A percentile compares a stretch with the other conserved stretches of the same genome.
These are phyloP conservation scores for Colaptes auratus DNA, from an alignment of 2,113 vertebrate species.

Conservation along the genomic window DNA sequence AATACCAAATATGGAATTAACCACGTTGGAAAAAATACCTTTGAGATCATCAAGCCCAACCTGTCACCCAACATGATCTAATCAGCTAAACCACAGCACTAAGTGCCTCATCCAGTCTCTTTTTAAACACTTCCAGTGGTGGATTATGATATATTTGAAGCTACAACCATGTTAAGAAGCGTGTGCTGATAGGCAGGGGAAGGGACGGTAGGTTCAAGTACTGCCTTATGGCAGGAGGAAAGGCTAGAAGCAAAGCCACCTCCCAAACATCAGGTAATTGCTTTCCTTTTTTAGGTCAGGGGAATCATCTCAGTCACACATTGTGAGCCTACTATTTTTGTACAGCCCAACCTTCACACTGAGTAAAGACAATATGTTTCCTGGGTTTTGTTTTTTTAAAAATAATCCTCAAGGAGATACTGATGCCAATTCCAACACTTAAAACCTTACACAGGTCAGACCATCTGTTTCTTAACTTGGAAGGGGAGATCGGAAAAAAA, in stretches of 20 bases:
- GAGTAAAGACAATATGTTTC: slow-evolving; percentile 42
- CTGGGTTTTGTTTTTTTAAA: slow-evolving; percentile 48
- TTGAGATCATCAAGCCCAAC: no score
- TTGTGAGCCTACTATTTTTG: slow-evolving; percentile 59
- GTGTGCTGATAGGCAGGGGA: not conserved
- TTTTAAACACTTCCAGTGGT: no score
- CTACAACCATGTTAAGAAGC: not conserved
- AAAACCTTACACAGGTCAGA: slow-evolving; percentile 17
- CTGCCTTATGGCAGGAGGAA: not conserved
- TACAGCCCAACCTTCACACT: slow-evolving; percentile 50
- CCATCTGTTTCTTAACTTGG: slow-evolving; percentile 48
- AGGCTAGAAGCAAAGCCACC: not conserved
- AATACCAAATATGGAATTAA: no score
- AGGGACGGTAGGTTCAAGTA: not conserved
- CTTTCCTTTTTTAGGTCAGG: slow-evolving; percentile 52
- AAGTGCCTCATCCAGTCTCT: no score
- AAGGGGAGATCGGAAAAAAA: slow-evolving; percentile 20
- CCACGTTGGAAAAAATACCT: no score
- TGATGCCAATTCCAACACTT: slow-evolving; percentile 60
- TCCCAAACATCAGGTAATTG: slow-evolving; percentile 44
- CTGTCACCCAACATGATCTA: no score
- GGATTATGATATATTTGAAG: not conserved
- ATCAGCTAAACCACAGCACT: no score
- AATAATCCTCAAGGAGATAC: slow-evolving; percentile 45
- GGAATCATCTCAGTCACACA: slow-evolving; percentile 15